Percentiles rank a stretch among this genome's conserved stretches.
Evolutionary conservation across 2,113 vertebrate species (phyloP).

Genomic region (Oxyruncus cristatus): DNA sequence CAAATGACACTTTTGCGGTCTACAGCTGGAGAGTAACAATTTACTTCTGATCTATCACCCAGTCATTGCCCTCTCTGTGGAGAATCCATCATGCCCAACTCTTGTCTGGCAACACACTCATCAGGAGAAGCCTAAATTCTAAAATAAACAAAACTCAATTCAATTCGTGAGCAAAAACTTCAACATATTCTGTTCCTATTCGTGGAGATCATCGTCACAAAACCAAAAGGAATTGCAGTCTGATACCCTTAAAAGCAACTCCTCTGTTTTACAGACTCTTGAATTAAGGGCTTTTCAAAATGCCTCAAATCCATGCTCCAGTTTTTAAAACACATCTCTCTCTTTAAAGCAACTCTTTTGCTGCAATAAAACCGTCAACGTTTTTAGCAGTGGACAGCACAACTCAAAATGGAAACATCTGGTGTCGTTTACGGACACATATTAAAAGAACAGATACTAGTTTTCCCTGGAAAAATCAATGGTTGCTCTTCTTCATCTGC

Average conservation of each 20-base stretch:
- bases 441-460: slow-evolving; percentile 4
- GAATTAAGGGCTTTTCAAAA: background rate
- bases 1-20: background rate
- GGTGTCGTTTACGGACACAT: background rate
- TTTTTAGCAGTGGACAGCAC: background rate
- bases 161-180: background rate
- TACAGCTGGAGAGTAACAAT: background rate
- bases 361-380: background rate
- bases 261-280: background rate
- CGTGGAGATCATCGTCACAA: background rate
- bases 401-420: slow-evolving; percentile 33
- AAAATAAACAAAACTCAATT: background rate
- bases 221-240: background rate
- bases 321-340: background rate
- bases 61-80: background rate
- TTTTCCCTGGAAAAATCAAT: slow-evolving; percentile 8
- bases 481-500: background rate
- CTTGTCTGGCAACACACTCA: rapidly evolving
- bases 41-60: background rate
- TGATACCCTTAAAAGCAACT: background rate
- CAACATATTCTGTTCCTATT: background rate
- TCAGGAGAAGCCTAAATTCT: background rate
- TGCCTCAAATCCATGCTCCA: background rate
- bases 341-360: background rate
- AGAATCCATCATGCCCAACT: background rate